Base-by-base conservation (phyloP, 2,797 vertebrate species). In the Phataginus tetradactyla region DNA sequence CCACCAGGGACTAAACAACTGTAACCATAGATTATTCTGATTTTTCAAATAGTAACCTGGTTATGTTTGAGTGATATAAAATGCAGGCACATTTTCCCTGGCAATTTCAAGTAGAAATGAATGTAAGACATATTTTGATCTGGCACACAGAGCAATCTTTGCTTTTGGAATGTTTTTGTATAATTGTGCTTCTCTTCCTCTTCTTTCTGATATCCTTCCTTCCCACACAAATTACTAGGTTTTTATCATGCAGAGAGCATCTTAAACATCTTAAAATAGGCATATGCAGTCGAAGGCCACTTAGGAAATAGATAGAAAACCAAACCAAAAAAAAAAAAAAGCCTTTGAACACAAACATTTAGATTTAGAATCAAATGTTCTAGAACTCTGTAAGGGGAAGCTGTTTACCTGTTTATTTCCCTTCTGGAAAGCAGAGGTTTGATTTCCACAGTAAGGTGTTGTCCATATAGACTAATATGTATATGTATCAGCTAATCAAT, bases 271-370 rank as follows among this genome's bases (percentile, higher is more conserved):
- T 42, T 71, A 64, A 89, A 94, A 55, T 37, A 72, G 17, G 27
- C 39, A 37, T 42, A 13, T 6, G 42, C 45, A 68, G 66, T 81
- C 39, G n/a, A 84, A 45, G 6, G 12, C 25, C 51, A 80, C 69
- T 87, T 96, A 79, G 8, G n/a, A 77, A 88, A 66, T 86, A 53
- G 74, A 32, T 14, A 80, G 57, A 59, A 68, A 81, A 90, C 51
- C 5, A 92, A 39, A n/a, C 85, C 25, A 15, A n/a, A 68, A 42
- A 42, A 11, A 53, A 53, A 66, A 34, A 51, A 11, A 53, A 66
- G 7, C 9, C n/a, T 91, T 91, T 63, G 63, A 23, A 83, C 42
- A 39, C 8, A 89, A 93, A 71, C 25, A 80, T 59, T 94, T 61
- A 80, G 51, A 87, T 80, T 63, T 81, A 69, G 72, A 92, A 90